These are phyloP conservation scores for Pleuronectes platessa DNA, from an alignment of 2,113 vertebrate species.

Conservation along the genomic window DNA sequence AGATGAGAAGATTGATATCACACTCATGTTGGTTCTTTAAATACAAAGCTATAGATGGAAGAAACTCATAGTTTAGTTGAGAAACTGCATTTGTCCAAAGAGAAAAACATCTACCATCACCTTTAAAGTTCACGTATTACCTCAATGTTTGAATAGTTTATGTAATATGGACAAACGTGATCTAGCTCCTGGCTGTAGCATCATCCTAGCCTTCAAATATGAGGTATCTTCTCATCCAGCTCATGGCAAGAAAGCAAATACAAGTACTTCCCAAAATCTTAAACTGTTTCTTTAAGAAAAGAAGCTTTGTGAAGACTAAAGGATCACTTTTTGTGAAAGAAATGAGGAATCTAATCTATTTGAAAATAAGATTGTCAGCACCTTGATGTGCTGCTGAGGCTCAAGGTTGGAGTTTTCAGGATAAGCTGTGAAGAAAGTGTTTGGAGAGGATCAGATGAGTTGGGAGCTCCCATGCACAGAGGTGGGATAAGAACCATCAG, in stretches of 20 bases:
- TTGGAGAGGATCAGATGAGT: not conserved
- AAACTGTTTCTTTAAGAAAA: not conserved
- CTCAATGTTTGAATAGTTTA: not conserved
- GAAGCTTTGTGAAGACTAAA: not conserved
- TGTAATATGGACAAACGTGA: not conserved
- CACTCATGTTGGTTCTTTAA: not conserved
- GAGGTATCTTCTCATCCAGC: not conserved
- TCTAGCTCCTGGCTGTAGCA: not conserved
- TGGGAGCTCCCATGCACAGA: not conserved
- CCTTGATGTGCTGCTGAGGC: not conserved
- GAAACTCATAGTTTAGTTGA: not conserved
- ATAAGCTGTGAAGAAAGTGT: not conserved
- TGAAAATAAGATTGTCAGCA: constrained; percentile 11
- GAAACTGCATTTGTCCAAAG: not conserved
- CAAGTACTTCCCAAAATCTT: not conserved
- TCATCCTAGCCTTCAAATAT: not conserved
- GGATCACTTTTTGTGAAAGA: not conserved
- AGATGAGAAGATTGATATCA: too few relatives aligned
- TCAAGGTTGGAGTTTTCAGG: not conserved
- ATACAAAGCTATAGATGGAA: not conserved
- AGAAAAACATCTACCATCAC: not conserved
- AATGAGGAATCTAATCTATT: constrained; percentile 8
- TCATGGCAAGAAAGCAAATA: not conserved
- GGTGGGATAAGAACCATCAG: constrained; percentile 8
- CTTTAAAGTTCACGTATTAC: not conserved